These are phyloP conservation scores for Luperina nickerlii DNA, from an alignment of 2,888 invertebrate genomes.

Conservation along the genomic window DNA sequence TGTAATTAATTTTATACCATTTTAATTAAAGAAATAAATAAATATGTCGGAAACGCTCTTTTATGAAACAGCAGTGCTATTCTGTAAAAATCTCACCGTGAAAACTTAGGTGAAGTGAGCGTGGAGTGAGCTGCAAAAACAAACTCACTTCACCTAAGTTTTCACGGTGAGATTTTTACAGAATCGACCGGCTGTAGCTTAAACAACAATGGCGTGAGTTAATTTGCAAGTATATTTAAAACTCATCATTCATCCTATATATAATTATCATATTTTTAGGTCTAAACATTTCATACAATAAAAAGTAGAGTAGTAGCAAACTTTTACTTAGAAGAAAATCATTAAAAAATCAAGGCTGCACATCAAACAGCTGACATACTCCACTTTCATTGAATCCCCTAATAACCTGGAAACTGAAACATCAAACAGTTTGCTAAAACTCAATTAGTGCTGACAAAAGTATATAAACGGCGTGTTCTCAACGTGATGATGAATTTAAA, in stretches of 20 bases:
- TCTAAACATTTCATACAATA: background rate
- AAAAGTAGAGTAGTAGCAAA: background rate
- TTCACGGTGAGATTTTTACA: too few relatives aligned
- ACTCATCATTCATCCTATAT: background rate
- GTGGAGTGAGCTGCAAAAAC: too few relatives aligned
- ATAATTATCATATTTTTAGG: background rate
- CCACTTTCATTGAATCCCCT: slow-evolving; percentile 43
- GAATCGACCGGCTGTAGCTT: too few relatives aligned
- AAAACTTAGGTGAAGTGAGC: too few relatives aligned
- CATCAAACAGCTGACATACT: slow-evolving; percentile 40
- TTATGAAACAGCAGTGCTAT: too few relatives aligned
- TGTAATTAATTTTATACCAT: too few relatives aligned
- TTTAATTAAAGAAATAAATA: too few relatives aligned
- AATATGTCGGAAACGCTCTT: too few relatives aligned
- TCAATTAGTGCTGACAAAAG: slow-evolving; percentile 48
- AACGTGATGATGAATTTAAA: slow-evolving; percentile 51
- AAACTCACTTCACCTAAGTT: too few relatives aligned
- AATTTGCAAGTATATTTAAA: background rate
- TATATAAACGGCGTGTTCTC: slow-evolving; percentile 49
- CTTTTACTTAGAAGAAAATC: background rate
- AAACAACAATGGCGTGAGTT: background rate
- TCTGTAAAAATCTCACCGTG: too few relatives aligned
- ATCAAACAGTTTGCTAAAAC: slow-evolving; percentile 50
- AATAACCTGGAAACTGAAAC: slow-evolving; percentile 52
- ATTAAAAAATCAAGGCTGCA: slow-evolving; percentile 6